Evolutionary conservation across 2,888 invertebrate species (phyloP).

Genomic region (Metellina segmentata): DNA sequence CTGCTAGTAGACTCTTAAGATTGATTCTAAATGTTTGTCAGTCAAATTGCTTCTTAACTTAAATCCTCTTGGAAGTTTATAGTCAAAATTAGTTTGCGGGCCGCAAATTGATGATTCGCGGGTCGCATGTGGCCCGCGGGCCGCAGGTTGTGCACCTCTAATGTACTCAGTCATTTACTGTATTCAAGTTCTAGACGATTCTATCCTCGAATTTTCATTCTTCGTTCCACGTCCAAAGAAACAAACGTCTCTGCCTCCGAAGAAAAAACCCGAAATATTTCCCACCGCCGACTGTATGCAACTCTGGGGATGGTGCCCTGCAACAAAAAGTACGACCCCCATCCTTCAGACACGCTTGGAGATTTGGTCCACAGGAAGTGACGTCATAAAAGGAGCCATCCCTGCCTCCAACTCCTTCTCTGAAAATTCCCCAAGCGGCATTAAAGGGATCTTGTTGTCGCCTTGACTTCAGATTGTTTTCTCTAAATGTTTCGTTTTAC

Average conservation of each 20-base stretch:
- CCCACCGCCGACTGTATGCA: background rate
- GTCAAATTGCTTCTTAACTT: too few relatives aligned
- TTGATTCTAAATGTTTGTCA: too few relatives aligned
- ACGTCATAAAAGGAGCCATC: slow-evolving; percentile 69
- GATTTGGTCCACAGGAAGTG: slow-evolving; percentile 35
- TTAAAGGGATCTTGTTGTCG: slow-evolving; percentile 66
- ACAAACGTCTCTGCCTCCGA: background rate
- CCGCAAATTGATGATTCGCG: too few relatives aligned
- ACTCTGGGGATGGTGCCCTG: background rate
- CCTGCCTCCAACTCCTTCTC: slow-evolving; percentile 35
- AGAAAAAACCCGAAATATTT: background rate
- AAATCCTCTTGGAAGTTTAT: too few relatives aligned
- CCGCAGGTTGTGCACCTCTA: too few relatives aligned
- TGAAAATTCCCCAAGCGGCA: slow-evolving; percentile 54
- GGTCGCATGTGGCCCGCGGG: too few relatives aligned
- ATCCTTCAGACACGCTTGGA: background rate
- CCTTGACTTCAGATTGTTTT: slow-evolving; percentile 55
- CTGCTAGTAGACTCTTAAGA: too few relatives aligned
- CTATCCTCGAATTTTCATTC: background rate
- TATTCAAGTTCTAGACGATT: too few relatives aligned
- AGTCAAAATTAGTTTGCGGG: too few relatives aligned
- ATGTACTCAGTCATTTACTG: too few relatives aligned
- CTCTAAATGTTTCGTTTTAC: slow-evolving; percentile 69
- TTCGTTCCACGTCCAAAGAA: background rate
- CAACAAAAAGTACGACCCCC: background rate